Conservation (phyloP, 2,888 invertebrate genomes). For the Plebejus melissa region DNA sequence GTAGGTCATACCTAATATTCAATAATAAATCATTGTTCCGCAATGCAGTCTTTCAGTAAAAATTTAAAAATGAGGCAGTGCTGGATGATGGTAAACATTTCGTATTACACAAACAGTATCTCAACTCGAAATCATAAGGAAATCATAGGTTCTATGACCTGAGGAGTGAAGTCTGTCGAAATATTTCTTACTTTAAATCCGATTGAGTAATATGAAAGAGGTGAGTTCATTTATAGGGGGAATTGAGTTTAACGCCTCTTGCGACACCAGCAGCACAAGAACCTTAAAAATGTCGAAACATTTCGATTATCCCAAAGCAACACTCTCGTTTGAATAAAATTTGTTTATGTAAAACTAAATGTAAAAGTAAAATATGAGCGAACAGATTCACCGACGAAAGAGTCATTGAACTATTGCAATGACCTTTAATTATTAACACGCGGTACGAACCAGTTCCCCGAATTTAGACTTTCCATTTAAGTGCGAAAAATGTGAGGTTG, state of each 20-base stretch:
- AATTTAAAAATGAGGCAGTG: not conserved
- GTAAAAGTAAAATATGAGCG: constrained; percentile 13
- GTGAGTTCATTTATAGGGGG: constrained; percentile 16
- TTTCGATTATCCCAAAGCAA: not conserved
- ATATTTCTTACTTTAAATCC: not conserved
- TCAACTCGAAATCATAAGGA: constrained; percentile 6
- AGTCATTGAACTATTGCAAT: constrained; percentile 27
- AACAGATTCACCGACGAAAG: constrained; percentile 13
- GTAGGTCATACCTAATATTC: not conserved
- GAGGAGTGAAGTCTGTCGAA: constrained; percentile 8
- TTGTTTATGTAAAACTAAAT: constrained; percentile 6
- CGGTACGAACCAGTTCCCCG: constrained; percentile 30
- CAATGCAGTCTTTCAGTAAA: not conserved
- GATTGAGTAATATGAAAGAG: constrained; percentile 18
- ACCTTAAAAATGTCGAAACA: not conserved
- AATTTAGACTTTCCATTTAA: constrained; percentile 27
- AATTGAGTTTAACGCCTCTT: constrained; percentile 3
- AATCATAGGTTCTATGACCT: constrained; percentile 24
- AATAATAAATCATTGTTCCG: constrained; percentile 1
- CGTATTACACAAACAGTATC: not conserved
- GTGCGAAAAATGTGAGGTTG: constrained; percentile 18
- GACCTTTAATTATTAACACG: constrained; percentile 25
- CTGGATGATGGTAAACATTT: not conserved
- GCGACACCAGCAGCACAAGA: not conserved
- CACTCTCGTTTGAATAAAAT: constrained; percentile 3